A percentile compares a stretch with the other conserved stretches of the same genome.
Evolutionary conservation across 2,888 invertebrate species (phyloP).

Genomic region (Julus scanicus): DNA sequence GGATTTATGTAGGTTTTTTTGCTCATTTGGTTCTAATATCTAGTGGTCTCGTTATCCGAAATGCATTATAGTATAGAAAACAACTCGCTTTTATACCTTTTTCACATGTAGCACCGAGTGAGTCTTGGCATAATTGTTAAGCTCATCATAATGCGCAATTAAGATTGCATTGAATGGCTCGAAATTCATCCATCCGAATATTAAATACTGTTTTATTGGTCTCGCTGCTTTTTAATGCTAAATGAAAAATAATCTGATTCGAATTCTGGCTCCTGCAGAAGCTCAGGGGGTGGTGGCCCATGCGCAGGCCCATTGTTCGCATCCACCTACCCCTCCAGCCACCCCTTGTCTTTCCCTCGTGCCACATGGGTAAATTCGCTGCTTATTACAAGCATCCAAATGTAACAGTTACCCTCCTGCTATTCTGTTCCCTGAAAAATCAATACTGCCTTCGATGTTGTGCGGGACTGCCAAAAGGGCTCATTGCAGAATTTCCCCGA

Average conservation of each 20-base stretch:
- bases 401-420: not conserved
- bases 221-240: constrained; percentile 15
- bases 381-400: constrained; percentile 8
- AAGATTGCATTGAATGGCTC: constrained; percentile 25
- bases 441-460: not conserved
- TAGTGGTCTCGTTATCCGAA: too few species aligned
- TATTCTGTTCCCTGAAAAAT: not conserved
- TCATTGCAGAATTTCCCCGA: too few species aligned
- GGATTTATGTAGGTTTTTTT: too few species aligned
- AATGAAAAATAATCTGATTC: constrained; percentile 25
- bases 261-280: not conserved
- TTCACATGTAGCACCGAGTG: not conserved
- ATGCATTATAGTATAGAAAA: too few species aligned
- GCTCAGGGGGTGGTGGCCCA: not conserved
- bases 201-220: constrained; percentile 12
- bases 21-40: too few species aligned
- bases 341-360: not conserved
- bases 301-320: not conserved
- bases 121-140: not conserved
- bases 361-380: not conserved
- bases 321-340: not conserved
- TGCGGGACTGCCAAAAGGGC: too few species aligned
- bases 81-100: too few species aligned
- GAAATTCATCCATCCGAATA: constrained; percentile 22
- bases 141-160: constrained; percentile 33